Percentiles rank a stretch among this genome's conserved stretches.
phyloP scores from a whole-genome alignment of 2,888 invertebrate genomes.

The Hydroisotoma schaefferi region DNA sequence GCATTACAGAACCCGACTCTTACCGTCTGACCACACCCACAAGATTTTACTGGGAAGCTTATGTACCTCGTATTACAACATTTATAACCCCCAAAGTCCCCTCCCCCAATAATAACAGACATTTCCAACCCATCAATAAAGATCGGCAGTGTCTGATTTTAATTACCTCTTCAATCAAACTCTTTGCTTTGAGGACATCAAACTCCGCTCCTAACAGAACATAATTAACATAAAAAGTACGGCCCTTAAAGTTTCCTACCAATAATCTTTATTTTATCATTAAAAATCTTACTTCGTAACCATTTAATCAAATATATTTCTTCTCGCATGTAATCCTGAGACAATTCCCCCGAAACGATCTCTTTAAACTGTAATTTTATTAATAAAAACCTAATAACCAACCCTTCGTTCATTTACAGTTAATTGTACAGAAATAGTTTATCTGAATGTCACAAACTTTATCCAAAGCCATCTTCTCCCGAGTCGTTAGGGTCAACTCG shows the following conservation, averaged over 20 bases:
- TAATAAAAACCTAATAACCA: not conserved
- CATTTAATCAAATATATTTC: constrained; percentile 8
- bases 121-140: not conserved
- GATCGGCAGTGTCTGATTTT: not conserved
- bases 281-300: constrained; percentile 7
- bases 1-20: too few relatives aligned
- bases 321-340: constrained; percentile 7
- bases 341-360: not conserved
- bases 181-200: not conserved
- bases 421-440: not conserved
- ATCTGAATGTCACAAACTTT: constrained; percentile 2
- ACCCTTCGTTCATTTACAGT: too few relatives aligned
- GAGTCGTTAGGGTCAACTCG: constrained; percentile 1
- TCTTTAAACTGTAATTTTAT: constrained; percentile 1
- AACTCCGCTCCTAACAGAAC: not conserved
- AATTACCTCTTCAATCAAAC: not conserved
- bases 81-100: too few relatives aligned
- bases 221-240: too few relatives aligned
- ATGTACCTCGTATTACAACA: too few relatives aligned
- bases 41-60: too few relatives aligned
- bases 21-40: too few relatives aligned
- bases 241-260: too few relatives aligned
- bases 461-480: constrained; percentile 7
- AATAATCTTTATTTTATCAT: too few relatives aligned
- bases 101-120: not conserved